A percentile compares a stretch with the other conserved stretches of the same genome.
Conservation (phyloP, 2,113 vertebrate genomes). For the Climacteris rufus region DNA sequence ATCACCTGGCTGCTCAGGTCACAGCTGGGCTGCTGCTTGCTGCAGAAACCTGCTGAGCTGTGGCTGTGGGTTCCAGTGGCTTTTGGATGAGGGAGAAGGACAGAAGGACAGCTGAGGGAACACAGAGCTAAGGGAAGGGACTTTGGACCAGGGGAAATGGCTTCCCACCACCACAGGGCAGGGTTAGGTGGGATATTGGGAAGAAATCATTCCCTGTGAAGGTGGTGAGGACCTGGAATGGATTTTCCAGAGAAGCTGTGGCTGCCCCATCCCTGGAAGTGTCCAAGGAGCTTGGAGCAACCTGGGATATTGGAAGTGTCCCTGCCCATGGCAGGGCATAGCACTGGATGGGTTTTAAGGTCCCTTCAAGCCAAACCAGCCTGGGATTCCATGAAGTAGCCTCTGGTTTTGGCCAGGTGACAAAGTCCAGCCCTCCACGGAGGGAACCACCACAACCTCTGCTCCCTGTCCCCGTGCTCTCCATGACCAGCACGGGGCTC, state of each 20-base stretch:
- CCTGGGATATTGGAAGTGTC: accelerated
- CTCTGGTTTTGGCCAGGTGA: background rate
- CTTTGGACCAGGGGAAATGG: background rate
- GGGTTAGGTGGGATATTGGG: background rate
- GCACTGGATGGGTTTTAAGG: background rate
- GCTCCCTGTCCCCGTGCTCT: background rate
- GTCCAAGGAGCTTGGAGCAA: accelerated
- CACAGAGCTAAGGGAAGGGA: background rate
- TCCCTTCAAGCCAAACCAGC: background rate
- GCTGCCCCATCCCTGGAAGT: background rate
- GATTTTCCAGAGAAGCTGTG: background rate
- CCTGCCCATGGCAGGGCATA: background rate
- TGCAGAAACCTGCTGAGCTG: background rate
- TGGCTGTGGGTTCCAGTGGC: accelerated
- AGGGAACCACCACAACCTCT: background rate
- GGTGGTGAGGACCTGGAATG: accelerated
- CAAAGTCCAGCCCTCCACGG: background rate
- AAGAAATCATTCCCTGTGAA: background rate
- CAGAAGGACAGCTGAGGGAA: background rate
- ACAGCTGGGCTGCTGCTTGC: background rate
- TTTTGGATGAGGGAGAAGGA: background rate
- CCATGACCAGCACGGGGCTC: accelerated
- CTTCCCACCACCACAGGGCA: background rate
- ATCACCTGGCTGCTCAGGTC: background rate
- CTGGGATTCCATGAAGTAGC: background rate